Evolutionary conservation across 2,113 vertebrate genomes (phyloP), one percentile per base, ranked within the genome.

Genomic region (Thinocorus orbignyianus): DNA sequence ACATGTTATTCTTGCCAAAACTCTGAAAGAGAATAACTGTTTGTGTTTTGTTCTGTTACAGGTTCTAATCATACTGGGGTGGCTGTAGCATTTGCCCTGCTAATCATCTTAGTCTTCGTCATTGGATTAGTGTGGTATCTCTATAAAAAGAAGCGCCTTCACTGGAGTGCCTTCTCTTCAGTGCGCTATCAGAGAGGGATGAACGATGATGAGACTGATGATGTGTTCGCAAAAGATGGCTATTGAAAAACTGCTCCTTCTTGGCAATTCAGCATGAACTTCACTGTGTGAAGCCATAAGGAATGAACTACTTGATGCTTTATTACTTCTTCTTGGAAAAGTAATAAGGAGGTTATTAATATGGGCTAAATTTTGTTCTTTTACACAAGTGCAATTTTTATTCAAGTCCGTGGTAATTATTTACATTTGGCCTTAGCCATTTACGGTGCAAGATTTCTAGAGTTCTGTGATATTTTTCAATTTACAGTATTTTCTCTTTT

Each of bases 121-220:
- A 68, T 69, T 0, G 96, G 93, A 9, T 85, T 98, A n/a, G 64
- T 86, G 22, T 99, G 98, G 73, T 87, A 98, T 65, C 19, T 99
- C 18, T 99, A 98, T 68, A 98, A 98, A 97, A 99, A 96, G 97
- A 98, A 97, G 22, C 97, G 54, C 28, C 65, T 97, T 48, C 87
- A 94, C 60, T 98, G 98, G 97, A 64, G 91, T 25, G 97, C 98
- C 28, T 98, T 98, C 76, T 98, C 98, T 49, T 89, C 98, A 6
- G 98, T 99, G 35, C 99, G 98, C 62, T 99, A 99, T 81, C 97
- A 98, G 89, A 98, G 99, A 92, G 98, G 98, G 72, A 94, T 97
- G 17, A 98, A 99, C 22, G 99, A 99, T 33, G 96, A 97, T 3
- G 99, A 99, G 94, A 97, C 97, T 58, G 98, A 98, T 74, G 98